Conservation (phyloP, 2,888 invertebrate genomes). For the Drosophila histrio region DNA sequence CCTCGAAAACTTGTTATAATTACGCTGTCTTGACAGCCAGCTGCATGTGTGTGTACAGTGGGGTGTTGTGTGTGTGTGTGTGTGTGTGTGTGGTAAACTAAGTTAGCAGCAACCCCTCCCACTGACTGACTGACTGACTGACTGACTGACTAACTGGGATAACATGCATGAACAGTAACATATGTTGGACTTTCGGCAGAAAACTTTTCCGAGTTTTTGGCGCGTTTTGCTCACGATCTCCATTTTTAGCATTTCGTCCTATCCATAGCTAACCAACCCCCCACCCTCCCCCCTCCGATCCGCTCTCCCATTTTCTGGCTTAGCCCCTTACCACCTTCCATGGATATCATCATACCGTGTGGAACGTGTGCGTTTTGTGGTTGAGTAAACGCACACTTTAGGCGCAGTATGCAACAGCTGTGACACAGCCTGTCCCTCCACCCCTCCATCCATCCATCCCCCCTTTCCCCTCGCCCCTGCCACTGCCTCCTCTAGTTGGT, state of each 20-base stretch:
- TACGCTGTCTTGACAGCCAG: conserved; percentile 55
- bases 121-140: conserved; percentile 28
- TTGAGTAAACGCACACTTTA: conserved; percentile 71
- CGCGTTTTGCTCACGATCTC: conserved; percentile 37
- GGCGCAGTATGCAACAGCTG: conserved; percentile 74
- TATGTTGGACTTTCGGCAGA: conserved; percentile 74
- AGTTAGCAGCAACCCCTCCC: conserved; percentile 25
- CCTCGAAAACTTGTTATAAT: conserved; percentile 77
- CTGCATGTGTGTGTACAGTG: conserved; percentile 24
- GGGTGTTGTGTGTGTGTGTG: conserved; percentile 17
- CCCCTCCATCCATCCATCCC: not conserved
- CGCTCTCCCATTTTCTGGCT: not conserved
- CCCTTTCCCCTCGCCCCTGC: not conserved
- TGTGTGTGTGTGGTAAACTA: conserved; percentile 20
- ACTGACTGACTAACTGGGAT: conserved; percentile 46
- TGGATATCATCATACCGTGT: conserved; percentile 28
- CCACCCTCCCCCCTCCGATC: not conserved
- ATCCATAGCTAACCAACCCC: conserved; percentile 2
- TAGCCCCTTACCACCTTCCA: not conserved
- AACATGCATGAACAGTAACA: conserved; percentile 75
- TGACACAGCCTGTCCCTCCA: conserved; percentile 23
- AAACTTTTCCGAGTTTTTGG: conserved; percentile 61
- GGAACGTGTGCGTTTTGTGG: conserved; percentile 76
- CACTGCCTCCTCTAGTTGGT: conserved; percentile 11
- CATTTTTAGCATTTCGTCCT: conserved; percentile 37